A percentile compares a stretch with the other conserved stretches of the same genome.
Conservation (phyloP, 2,113 vertebrate species). For the Saccopteryx bilineata region DNA sequence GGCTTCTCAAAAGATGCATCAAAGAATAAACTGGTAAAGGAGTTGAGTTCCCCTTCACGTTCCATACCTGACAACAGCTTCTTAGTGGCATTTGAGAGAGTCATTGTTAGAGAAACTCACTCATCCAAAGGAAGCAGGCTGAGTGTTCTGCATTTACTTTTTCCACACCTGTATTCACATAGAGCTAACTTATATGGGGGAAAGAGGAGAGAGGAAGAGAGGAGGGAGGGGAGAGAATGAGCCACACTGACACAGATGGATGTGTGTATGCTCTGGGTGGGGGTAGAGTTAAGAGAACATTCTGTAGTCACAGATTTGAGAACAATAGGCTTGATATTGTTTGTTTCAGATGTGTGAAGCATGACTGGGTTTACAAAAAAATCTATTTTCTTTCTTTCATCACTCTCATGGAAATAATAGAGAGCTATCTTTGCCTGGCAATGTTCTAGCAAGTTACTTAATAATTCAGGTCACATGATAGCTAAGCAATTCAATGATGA, state of each 20-base stretch:
- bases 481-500: constrained; percentile 23
- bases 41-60: neutral
- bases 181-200: neutral
- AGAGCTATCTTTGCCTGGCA: neutral
- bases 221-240: neutral
- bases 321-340: constrained; percentile 13
- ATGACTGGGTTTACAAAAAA: constrained; percentile 41
- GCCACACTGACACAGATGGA: neutral
- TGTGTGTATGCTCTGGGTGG: neutral
- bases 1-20: constrained; percentile 25
- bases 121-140: constrained; percentile 9
- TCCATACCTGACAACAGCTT: neutral
- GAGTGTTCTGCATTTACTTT: neutral
- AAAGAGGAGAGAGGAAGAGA: neutral
- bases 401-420: neutral
- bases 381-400: neutral
- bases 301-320: constrained; percentile 58
- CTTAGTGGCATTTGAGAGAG: neutral
- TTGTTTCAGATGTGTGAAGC: constrained; percentile 53
- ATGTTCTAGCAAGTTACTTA: constrained; percentile 22
- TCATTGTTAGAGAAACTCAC: constrained; percentile 61
- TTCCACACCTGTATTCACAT: constrained; percentile 4
- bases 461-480: constrained; percentile 18
- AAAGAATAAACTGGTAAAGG: constrained; percentile 53
- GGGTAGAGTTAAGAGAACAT: constrained; percentile 12